These are phyloP conservation scores for Drosophila vallismaia DNA, from an alignment of 2,888 invertebrate genomes.

Conservation along the genomic window DNA sequence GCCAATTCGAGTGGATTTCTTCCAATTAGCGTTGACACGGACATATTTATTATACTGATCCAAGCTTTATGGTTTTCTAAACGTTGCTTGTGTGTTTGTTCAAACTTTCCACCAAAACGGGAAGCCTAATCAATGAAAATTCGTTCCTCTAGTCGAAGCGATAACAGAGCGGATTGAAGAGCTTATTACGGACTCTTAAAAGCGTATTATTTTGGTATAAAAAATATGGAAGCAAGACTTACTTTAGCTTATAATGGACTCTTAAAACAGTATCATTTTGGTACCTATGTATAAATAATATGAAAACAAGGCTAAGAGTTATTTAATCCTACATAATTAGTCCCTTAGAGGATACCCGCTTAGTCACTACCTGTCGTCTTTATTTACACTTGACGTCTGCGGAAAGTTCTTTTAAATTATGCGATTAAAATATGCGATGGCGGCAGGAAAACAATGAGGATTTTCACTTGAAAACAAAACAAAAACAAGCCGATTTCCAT, in stretches of 20 bases:
- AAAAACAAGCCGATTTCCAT: constrained; percentile 73
- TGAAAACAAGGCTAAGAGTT: too few relatives aligned
- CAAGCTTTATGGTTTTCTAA: constrained; percentile 11
- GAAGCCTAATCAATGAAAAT: constrained; percentile 48
- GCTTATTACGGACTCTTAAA: too few relatives aligned
- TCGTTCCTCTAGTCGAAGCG: constrained; percentile 11
- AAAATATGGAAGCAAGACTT: not conserved
- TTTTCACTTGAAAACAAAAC: constrained; percentile 70
- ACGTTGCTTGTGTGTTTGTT: constrained; percentile 32
- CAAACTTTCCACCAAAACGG: constrained; percentile 47
- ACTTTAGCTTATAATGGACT: too few relatives aligned
- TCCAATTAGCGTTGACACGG: constrained; percentile 63
- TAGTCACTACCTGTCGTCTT: too few relatives aligned
- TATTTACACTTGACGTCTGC: constrained; percentile 19
- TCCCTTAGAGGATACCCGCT: too few relatives aligned
- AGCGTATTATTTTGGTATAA: not conserved
- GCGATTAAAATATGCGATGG: constrained; percentile 58
- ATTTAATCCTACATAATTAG: too few relatives aligned
- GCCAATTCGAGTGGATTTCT: constrained; percentile 20
- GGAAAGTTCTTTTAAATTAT: constrained; percentile 56
- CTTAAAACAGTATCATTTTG: too few relatives aligned
- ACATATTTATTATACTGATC: constrained; percentile 51
- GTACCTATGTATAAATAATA: too few relatives aligned
- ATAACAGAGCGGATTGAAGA: constrained; percentile 38
- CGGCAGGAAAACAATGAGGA: constrained; percentile 65